A percentile compares a stretch with the other conserved stretches of the same genome.
phyloP scores from a whole-genome alignment of 2,888 invertebrate genomes.

The Nymphalis polychloros region DNA sequence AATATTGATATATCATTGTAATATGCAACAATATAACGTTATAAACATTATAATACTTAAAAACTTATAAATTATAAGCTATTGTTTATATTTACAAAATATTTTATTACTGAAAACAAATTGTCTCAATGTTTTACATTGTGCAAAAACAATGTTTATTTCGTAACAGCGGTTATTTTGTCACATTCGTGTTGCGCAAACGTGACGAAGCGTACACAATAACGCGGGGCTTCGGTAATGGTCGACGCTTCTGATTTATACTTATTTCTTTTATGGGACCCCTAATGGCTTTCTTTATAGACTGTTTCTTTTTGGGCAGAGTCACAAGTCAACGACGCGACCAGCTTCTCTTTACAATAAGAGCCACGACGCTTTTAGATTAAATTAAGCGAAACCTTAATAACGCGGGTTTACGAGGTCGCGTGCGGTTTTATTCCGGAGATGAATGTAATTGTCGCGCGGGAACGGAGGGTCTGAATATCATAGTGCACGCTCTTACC shows the following conservation, averaged over 20 bases:
- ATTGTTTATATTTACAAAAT: too few species aligned
- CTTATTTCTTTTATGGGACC: conserved; percentile 75
- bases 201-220: conserved; percentile 71
- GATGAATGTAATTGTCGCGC: conserved; percentile 42
- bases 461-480: conserved; percentile 33
- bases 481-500: conserved; percentile 29
- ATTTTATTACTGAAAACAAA: not conserved
- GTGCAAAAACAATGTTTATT: conserved; percentile 57
- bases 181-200: conserved; percentile 70
- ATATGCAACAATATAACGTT: too few species aligned
- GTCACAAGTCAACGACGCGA: conserved; percentile 54
- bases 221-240: conserved; percentile 69
- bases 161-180: conserved; percentile 70
- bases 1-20: too few species aligned
- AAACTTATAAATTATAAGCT: not conserved
- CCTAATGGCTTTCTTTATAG: conserved; percentile 70
- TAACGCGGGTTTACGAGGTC: conserved; percentile 42
- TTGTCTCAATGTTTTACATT: conserved; percentile 19
- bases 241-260: conserved; percentile 75
- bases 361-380: conserved; percentile 54
- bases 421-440: conserved; percentile 43
- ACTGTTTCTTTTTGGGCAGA: conserved; percentile 60
- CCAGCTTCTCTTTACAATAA: conserved; percentile 46
- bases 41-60: not conserved
- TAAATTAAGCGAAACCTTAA: conserved; percentile 58